A percentile compares a stretch with the other conserved stretches of the same genome.
These are phyloP conservation scores for Cinclus mexicanus DNA, from an alignment of 2,113 vertebrate species.

Conservation along the genomic window DNA sequence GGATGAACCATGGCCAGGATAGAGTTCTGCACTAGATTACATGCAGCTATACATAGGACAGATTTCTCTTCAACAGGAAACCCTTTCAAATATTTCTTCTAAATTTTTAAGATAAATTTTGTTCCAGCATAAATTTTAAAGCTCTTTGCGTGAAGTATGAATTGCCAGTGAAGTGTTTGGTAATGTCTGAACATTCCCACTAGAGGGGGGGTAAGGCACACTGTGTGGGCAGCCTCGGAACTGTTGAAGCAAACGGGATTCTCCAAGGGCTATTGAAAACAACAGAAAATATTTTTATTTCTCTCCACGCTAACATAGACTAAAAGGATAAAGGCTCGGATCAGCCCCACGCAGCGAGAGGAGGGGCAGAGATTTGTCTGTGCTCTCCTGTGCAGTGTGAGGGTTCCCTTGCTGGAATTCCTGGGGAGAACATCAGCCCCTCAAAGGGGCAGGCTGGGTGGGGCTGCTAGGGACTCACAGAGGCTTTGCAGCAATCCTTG, in stretches of 20 bases:
- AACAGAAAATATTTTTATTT: background rate
- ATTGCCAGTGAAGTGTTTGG: background rate
- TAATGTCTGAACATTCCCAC: background rate
- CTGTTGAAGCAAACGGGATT: fast-evolving
- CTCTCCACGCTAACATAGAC: background rate
- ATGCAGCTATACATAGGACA: background rate
- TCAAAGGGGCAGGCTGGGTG: fast-evolving
- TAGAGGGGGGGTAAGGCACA: background rate
- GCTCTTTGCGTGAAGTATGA: background rate
- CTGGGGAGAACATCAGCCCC: background rate
- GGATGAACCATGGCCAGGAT: background rate
- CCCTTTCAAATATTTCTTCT: background rate
- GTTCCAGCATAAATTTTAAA: no score
- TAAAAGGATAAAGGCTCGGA: background rate
- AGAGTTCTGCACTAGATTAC: background rate
- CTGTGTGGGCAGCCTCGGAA: fast-evolving
- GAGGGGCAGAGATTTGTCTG: background rate
- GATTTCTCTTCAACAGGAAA: background rate
- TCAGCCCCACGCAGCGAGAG: fast-evolving
- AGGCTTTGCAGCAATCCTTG: background rate
- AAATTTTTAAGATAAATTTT: background rate
- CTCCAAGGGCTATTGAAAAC: background rate
- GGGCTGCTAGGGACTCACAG: fast-evolving
- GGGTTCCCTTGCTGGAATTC: background rate
- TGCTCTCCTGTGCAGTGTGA: background rate